A percentile compares a stretch with the other conserved stretches of the same genome.
Evolutionary conservation across 2,888 invertebrate species (phyloP).

Genomic region (Philopedon plagiatum): DNA sequence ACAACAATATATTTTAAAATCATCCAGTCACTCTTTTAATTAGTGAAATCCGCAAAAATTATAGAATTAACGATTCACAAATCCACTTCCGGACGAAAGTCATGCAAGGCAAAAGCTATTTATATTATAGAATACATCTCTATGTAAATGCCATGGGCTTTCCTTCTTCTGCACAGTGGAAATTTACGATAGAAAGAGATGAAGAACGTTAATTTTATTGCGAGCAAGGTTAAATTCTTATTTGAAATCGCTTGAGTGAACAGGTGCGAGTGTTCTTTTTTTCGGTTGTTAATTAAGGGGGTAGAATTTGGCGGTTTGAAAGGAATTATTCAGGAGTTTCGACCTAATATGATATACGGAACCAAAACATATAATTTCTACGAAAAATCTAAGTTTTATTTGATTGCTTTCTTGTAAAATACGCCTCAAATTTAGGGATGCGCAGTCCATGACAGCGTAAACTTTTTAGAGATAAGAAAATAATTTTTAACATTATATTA

Average conservation of each 20-base stretch:
- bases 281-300: conserved; percentile 7
- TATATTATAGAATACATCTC: background rate
- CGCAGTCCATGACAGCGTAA: too few relatives aligned
- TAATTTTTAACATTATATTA: too few relatives aligned
- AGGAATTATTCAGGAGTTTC: too few relatives aligned
- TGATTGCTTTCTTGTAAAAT: too few relatives aligned
- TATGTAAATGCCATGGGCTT: background rate
- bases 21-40: conserved; percentile 14
- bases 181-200: background rate
- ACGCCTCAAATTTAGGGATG: too few relatives aligned
- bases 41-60: conserved; percentile 7
- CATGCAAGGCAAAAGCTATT: conserved; percentile 12
- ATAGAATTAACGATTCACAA: conserved; percentile 22
- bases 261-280: conserved; percentile 8
- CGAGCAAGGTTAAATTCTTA: background rate
- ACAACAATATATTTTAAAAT: background rate
- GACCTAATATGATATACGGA: too few relatives aligned
- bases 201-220: background rate
- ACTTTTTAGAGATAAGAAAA: too few relatives aligned
- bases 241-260: background rate
- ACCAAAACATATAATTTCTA: too few relatives aligned
- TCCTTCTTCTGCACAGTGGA: background rate
- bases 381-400: too few relatives aligned
- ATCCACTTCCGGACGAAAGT: conserved; percentile 21
- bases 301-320: background rate